Base-by-base conservation (phyloP, 2,113 vertebrate species). In the Pampusana beccarii region DNA sequence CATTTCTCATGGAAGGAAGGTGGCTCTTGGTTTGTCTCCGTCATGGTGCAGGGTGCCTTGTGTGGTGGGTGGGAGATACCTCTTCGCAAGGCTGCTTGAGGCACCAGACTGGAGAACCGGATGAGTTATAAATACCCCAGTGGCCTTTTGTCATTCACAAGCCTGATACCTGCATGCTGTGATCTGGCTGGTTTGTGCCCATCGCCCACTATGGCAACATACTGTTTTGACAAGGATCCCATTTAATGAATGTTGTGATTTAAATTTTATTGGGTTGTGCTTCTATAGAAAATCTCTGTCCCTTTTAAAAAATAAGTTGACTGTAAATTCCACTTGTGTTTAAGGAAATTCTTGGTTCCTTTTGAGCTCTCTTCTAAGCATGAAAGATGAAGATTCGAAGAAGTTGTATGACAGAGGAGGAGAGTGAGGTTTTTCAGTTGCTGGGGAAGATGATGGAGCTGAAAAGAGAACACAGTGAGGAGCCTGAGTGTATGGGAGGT, bases 261-360 rank as follows among this genome's bases (percentile, higher is more conserved):
- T 61, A 78, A 53, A 24, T 73, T 69, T 56, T 66, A 11, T 57
- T 48, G 38, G 31, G 10, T 7, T 84, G 17, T 60, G 56, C 40
- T 82, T 86, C 65, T 36, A 11, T 33, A 69, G 40, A 60, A 97
- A 74, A 38, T 36, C 5, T 65, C 60, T 33, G 24, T 77, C 51
- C 26, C 14, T 31, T 72, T 75, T 56, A 54, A 80, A 88, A 95
- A 80, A 80, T 57, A 87, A 69, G n/a, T n/a, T 65, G 5, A 42
- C 46, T 70, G 33, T 89, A 28, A 92, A 38, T 88, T 88, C 61
- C 51, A 25, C 58, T 92, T 90, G 15, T 74, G 36, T 91, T 93
- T 90, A 82, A 85, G 81, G 88, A 96, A 88, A 71, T 92, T 77
- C 26, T 80, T 69, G 14, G 25, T 95, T 93, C 77, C 50, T 46